Conservation (phyloP, 2,113 vertebrate species). For the Megaleporinus macrocephalus region DNA sequence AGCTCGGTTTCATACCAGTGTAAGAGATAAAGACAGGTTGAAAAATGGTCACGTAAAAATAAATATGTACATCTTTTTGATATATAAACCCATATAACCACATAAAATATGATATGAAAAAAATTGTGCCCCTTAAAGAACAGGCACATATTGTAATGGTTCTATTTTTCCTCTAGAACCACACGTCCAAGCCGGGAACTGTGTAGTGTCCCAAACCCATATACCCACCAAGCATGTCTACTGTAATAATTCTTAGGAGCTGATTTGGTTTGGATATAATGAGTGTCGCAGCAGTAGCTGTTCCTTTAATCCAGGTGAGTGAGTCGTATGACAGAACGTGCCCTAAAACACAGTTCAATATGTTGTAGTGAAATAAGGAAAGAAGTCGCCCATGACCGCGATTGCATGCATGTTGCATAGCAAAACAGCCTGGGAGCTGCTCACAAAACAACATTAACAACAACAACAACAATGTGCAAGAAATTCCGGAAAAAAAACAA, state of each 20-base stretch:
- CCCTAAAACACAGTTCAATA: slow-evolving; percentile 49
- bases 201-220: background rate
- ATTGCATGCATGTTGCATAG: slow-evolving; percentile 48
- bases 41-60: no score
- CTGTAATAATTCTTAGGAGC: background rate
- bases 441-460: slow-evolving; percentile 47
- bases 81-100: no score
- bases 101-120: no score
- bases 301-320: slow-evolving; percentile 46
- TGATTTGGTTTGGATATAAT: background rate
- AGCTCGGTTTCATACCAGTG: no score
- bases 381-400: slow-evolving; percentile 52
- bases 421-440: slow-evolving; percentile 73
- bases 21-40: no score
- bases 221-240: background rate
- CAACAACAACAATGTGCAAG: slow-evolving; percentile 28
- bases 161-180: background rate
- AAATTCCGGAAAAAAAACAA: slow-evolving; percentile 57
- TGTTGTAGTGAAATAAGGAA: slow-evolving; percentile 45
- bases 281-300: background rate
- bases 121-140: no score
- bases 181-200: background rate
- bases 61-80: no score
- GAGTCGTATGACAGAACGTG: slow-evolving; percentile 26
- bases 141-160: no score